Evolutionary conservation across 2,113 vertebrate genomes (phyloP), one percentile per base, ranked within the genome.

Genomic region (Cavia porcellus): DNA sequence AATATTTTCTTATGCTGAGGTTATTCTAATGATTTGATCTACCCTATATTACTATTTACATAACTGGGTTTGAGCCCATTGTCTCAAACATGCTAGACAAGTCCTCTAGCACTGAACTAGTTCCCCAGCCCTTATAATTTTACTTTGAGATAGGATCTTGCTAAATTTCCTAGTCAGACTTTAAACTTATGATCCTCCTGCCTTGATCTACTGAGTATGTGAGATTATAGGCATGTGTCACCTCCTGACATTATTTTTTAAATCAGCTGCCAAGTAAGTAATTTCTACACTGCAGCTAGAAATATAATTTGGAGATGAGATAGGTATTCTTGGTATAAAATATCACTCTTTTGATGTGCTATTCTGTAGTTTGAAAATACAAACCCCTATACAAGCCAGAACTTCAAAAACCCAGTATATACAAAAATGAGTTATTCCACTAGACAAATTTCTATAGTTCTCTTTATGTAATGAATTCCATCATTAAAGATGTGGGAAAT

Each of bases 401-500:
- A 96, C 25, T 28, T 94, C 85, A 79, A 66, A 97, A 86, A 66
- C 22, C 7, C 8, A 96, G 30, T 52, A 32, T 55, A 62, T 38
- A 66, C 61, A 88, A 92, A 80, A 94, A 94, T 35, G 80, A 80
- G 70, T 90, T 42, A 70, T 5, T 82, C 3, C 28, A 86, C 45
- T 75, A 61, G 96, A 96, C 86, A 77, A 83, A 92, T 38, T 95
- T 50, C 47, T 52, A 3, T 24, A 92, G 87, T 75, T 86, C 93
- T 92, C 95, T 38, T 1, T 35, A 25, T 1, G 0, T 95, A 84
- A 96, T 66, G 42, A 62, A 66, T 38, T 94, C 79, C 57, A 77
- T 91, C 87, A 93, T 94, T 97, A 96, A 22, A 97, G 89, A 96
- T 83, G 89, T 77, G 88, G 96, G 86, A 98, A 97, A 97, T 92